Evolutionary conservation across 1,140 invertebrate genomes (phyloP), one percentile per base, ranked within the genome.

Genomic region (Diabrotica virgifera): DNA sequence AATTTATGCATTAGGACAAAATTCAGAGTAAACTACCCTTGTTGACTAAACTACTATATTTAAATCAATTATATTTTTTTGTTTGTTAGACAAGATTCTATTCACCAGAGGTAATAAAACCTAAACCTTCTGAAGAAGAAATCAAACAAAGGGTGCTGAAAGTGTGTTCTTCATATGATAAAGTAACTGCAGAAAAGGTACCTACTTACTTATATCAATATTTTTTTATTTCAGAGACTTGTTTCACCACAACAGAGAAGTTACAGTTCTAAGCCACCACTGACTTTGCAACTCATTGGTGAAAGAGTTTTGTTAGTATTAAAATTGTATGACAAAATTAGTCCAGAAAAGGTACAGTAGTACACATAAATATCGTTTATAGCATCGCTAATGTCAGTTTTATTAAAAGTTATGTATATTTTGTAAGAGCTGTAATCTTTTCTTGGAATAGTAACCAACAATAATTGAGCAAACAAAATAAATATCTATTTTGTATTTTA

Each of bases 261-360:
- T 79, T 94, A 91, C 85, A 88, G 89, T 80, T 80, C 80, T 67
- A 85, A 84, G 69, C 83, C 86, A 69, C 91, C 92, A 71, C 82
- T 95, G 74, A 85, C 90, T 65, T 81, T 96, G 76, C 88, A 93
- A 72, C 82, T 91, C 75, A 94, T 98, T 80, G 80, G 84, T 76
- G 89, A 94, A 78, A 87, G 96, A 77, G 93, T 98, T 63, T 81
- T 97, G 72, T 88, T 98, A 80, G 92, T 97, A 66, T 87, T 98
- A 66, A 94, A 94, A 84, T 88, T 97, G 70, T 98, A 94, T 85
- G 96, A 98, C 84, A 98, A 98, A 89, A 85, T 98, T 82, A 87
- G 95, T 78, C 89, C 92, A 72, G 85, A 88, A 70, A 96, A 97
- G 92, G 93, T 96, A 91, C 73, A 62, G 77, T 80, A 70, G 40